phyloP scores from a whole-genome alignment of 2,113 vertebrate species.

The Monarcha castaneiventris region DNA sequence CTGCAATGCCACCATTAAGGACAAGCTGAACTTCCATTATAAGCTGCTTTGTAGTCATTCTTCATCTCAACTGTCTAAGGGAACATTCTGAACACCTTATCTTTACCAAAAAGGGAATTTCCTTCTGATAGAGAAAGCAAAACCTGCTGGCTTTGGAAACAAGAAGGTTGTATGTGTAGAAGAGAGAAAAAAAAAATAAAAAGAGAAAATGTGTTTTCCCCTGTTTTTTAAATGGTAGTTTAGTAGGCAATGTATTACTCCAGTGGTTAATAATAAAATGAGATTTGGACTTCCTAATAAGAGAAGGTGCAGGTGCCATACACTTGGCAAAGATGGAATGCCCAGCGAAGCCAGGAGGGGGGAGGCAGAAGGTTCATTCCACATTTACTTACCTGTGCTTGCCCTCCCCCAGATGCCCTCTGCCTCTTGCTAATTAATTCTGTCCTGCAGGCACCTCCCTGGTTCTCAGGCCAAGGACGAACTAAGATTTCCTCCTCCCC shows the following conservation, averaged over 20 bases:
- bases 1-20: background rate
- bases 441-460: background rate
- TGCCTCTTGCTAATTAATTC: background rate
- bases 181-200: background rate
- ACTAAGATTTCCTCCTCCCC: background rate
- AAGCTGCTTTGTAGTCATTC: background rate
- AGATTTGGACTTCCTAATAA: background rate
- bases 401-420: background rate
- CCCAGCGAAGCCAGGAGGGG: background rate
- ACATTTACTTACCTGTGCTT: background rate
- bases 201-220: background rate
- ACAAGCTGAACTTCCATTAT: background rate
- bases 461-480: background rate
- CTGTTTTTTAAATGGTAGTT: background rate
- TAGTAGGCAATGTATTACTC: background rate
- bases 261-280: background rate
- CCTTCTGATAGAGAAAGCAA: background rate
- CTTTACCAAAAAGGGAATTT: background rate
- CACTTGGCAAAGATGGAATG: background rate
- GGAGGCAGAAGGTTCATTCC: background rate
- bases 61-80: background rate
- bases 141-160: background rate
- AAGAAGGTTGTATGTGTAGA: background rate
- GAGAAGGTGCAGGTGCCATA: background rate
- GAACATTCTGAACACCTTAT: background rate